Evolutionary conservation across 2,113 vertebrate genomes (phyloP).

Genomic region (Aythya baeri): DNA sequence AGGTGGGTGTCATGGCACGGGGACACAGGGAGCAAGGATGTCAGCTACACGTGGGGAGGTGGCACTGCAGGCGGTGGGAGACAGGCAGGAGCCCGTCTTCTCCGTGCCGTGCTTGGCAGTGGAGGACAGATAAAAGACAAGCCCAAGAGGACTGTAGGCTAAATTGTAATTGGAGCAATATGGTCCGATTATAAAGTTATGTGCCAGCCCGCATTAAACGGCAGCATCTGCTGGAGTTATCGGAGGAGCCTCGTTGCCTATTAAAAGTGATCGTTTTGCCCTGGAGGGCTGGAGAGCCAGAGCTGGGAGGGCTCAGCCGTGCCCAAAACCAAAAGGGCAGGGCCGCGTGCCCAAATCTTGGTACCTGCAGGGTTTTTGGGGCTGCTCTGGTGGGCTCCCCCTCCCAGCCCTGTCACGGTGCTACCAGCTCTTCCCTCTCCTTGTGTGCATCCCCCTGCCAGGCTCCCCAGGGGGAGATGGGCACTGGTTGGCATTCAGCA

Average conservation of each 20-base stretch:
- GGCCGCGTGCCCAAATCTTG: not conserved
- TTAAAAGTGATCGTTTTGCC: slow-evolving; percentile 63
- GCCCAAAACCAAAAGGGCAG: not conserved
- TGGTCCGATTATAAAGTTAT: slow-evolving; percentile 64
- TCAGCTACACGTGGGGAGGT: not conserved
- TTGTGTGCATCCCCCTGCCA: too few relatives aligned
- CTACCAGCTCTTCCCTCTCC: not conserved
- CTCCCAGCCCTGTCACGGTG: not conserved
- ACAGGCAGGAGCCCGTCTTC: not conserved
- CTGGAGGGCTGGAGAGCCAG: slow-evolving; percentile 47
- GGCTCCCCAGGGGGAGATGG: too few relatives aligned
- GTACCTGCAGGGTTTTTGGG: not conserved
- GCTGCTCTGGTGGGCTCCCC: not conserved
- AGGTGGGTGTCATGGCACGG: not conserved
- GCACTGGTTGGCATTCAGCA: too few relatives aligned
- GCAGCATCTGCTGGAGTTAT: slow-evolving; percentile 78
- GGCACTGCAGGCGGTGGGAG: not conserved
- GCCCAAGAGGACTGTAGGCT: slow-evolving; percentile 56
- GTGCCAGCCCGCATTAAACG: slow-evolving; percentile 68
- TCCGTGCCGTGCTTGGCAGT: not conserved
- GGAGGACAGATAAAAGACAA: slow-evolving; percentile 43
- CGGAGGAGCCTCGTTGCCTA: slow-evolving; percentile 66
- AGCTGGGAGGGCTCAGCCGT: slow-evolving; percentile 1
- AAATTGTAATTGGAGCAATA: slow-evolving; percentile 78
- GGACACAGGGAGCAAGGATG: not conserved